Percentiles rank a stretch among this genome's conserved stretches.
phyloP scores from a whole-genome alignment of 2,888 invertebrate species.

The Ormyrus labotus region DNA sequence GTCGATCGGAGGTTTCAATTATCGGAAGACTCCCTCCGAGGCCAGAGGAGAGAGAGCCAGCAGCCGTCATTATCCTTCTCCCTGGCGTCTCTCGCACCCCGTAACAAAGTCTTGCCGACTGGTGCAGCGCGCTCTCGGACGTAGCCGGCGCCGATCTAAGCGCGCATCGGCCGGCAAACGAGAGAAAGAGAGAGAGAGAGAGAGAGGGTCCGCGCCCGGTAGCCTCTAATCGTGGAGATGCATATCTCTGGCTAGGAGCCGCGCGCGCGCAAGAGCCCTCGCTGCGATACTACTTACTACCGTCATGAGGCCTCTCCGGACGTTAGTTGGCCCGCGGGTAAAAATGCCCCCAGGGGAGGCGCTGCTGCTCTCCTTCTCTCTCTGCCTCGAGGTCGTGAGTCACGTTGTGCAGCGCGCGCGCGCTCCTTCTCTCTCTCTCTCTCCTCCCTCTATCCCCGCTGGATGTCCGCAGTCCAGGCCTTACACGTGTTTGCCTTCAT shows the following conservation, averaged over 20 bases:
- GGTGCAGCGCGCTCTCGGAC: too few species aligned
- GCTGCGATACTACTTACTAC: conserved; percentile 38
- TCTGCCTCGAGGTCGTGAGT: conserved; percentile 52
- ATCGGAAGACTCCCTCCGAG: too few species aligned
- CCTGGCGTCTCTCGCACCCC: conserved; percentile 34
- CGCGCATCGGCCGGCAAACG: neutral
- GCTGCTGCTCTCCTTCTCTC: neutral
- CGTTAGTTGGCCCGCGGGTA: conserved; percentile 48
- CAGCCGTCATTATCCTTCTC: conserved; percentile 27
- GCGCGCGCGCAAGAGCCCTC: neutral
- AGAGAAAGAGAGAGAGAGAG: conserved; percentile 17
- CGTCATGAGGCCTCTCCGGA: conserved; percentile 33
- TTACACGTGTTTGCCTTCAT: conserved; percentile 52
- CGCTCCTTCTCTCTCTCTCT: neutral
- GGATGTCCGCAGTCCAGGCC: neutral
- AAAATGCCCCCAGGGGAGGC: conserved; percentile 47
- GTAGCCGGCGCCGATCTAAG: conserved; percentile 13
- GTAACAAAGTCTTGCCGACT: conserved; percentile 8
- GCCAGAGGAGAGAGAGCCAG: neutral
- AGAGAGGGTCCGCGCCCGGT: conserved; percentile 18
- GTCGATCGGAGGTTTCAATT: neutral
- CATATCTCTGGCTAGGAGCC: conserved; percentile 30
- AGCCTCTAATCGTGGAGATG: conserved; percentile 49
- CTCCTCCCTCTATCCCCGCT: conserved; percentile 9
- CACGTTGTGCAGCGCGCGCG: conserved; percentile 36